Percentiles rank a stretch among this genome's conserved stretches.
Evolutionary conservation across 2,113 vertebrate genomes (phyloP).

Genomic region (Etia nguti): DNA sequence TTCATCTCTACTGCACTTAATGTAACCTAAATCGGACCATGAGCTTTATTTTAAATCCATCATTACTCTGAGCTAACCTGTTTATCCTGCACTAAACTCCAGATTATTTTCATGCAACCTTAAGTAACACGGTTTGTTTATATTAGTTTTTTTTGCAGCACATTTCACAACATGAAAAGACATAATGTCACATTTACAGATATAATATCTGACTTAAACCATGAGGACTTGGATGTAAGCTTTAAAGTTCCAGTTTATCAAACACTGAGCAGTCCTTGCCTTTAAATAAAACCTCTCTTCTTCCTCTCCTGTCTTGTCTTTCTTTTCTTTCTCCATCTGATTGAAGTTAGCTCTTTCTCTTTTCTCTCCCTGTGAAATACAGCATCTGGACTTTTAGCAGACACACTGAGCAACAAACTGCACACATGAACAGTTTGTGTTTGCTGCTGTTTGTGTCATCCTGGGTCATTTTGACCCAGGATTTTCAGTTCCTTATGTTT

Average conservation of each 20-base stretch:
- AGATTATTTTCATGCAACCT: neutral
- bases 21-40: neutral
- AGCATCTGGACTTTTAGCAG: neutral
- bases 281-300: neutral
- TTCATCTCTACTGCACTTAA: neutral
- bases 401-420: neutral
- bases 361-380: neutral
- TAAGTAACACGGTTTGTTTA: neutral
- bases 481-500: too few species aligned
- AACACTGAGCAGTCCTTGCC: neutral
- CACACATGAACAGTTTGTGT: neutral
- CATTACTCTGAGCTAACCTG: neutral
- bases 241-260: too few species aligned
- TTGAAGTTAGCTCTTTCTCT: neutral
- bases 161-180: neutral
- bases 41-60: neutral
- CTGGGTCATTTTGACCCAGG: too few species aligned
- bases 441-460: neutral
- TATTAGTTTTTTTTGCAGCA: fast-evolving
- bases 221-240: neutral
- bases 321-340: neutral
- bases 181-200: neutral
- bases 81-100: neutral
- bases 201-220: neutral
- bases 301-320: neutral